A percentile compares a stretch with the other conserved stretches of the same genome.
These are phyloP conservation scores for Ophioninae sp. DNA, from an alignment of 2,888 invertebrate species.

Conservation along the genomic window DNA sequence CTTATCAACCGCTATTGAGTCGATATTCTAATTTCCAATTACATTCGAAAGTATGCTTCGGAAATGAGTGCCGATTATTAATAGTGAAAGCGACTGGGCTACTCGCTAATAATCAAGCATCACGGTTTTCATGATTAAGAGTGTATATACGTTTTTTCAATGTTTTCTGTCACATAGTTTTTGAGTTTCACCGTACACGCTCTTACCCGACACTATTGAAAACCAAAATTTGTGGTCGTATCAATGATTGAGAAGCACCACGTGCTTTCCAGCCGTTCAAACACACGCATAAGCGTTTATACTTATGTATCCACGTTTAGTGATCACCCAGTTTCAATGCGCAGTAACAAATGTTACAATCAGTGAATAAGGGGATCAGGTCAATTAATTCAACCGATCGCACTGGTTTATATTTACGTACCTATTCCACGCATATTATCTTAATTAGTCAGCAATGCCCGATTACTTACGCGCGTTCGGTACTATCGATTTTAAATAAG, in stretches of 20 bases:
- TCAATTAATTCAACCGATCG: constrained; percentile 59
- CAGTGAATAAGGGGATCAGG: constrained; percentile 54
- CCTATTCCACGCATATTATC: constrained; percentile 49
- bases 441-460: constrained; percentile 46
- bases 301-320: constrained; percentile 11
- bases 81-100: too few relatives aligned
- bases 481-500: constrained; percentile 10
- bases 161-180: too few relatives aligned
- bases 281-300: not conserved
- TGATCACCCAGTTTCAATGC: constrained; percentile 50
- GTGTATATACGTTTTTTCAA: too few relatives aligned
- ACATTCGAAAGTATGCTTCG: too few relatives aligned
- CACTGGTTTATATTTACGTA: constrained; percentile 29
- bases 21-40: not conserved
- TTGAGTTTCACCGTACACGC: too few relatives aligned
- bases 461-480: too few relatives aligned
- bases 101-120: too few relatives aligned
- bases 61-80: too few relatives aligned
- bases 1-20: not conserved
- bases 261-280: not conserved
- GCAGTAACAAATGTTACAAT: constrained; percentile 61
- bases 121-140: too few relatives aligned
- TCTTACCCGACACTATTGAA: too few relatives aligned
- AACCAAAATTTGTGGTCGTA: constrained; percentile 1
- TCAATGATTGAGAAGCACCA: constrained; percentile 26